Evolutionary conservation across 2,888 invertebrate genomes (phyloP).

Genomic region (Melanchra persicariae): DNA sequence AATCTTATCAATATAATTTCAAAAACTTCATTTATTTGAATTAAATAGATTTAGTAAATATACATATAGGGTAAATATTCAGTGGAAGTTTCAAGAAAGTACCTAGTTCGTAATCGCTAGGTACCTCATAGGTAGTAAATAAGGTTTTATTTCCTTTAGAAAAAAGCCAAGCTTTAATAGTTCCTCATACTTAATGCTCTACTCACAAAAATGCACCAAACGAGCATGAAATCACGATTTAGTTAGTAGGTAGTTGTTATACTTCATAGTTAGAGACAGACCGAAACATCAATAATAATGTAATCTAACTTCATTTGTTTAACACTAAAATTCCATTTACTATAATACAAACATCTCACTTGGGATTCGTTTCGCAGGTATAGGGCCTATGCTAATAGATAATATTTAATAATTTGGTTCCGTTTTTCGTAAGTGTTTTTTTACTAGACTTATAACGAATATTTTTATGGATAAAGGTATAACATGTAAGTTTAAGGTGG

Average conservation of each 20-base stretch:
- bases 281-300: conserved; percentile 55
- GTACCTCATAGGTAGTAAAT: conserved; percentile 9
- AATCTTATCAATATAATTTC: conserved; percentile 59
- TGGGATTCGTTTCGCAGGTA: conserved; percentile 78
- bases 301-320: conserved; percentile 69
- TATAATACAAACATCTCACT: conserved; percentile 81
- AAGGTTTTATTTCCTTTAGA: conserved; percentile 29
- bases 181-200: conserved; percentile 15
- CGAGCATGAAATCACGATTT: conserved; percentile 33
- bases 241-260: conserved; percentile 63
- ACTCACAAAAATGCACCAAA: conserved; percentile 30
- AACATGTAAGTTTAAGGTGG: conserved; percentile 45
- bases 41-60: conserved; percentile 40
- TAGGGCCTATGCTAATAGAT: conserved; percentile 72
- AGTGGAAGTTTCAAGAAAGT: conserved; percentile 39
- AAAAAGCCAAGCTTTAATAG: conserved; percentile 26
- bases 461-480: conserved; percentile 51
- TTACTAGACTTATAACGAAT: conserved; percentile 54
- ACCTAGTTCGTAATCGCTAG: conserved; percentile 1
- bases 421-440: conserved; percentile 68
- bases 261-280: conserved; percentile 68
- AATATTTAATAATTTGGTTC: conserved; percentile 73
- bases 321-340: conserved; percentile 77
- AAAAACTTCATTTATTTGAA: conserved; percentile 41
- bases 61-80: conserved; percentile 33